These are phyloP conservation scores for Macrotrachela quadricornifera DNA, from an alignment of 1,140 invertebrate species.

Conservation along the genomic window DNA sequence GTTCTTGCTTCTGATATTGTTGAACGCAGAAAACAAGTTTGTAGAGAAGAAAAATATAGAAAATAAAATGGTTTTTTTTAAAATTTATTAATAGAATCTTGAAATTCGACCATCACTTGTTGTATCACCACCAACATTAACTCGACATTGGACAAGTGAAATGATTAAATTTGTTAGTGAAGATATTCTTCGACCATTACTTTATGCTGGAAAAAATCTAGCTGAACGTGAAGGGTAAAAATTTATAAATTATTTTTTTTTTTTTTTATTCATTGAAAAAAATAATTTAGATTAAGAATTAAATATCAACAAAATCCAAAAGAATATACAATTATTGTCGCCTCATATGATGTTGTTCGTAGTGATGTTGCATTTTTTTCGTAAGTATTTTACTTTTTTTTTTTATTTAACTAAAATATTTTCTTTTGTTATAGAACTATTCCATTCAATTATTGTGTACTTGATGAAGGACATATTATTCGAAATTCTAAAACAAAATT, in stretches of 20 bases:
- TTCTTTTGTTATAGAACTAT: conserved; percentile 17
- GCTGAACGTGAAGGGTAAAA: conserved; percentile 48
- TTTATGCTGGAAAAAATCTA: conserved; percentile 66
- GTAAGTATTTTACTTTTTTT: conserved; percentile 44
- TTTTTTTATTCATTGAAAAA: conserved; percentile 1
- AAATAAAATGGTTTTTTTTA: neutral
- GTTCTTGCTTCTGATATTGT: conserved; percentile 69
- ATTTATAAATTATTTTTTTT: neutral
- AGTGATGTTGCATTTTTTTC: conserved; percentile 68
- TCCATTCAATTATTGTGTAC: conserved; percentile 61
- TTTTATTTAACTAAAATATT: conserved; percentile 13
- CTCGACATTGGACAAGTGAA: conserved; percentile 94
- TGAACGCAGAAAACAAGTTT: neutral
- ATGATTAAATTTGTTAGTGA: conserved; percentile 61
- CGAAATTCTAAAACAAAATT: conserved; percentile 86
- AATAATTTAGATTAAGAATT: neutral
- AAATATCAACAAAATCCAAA: neutral
- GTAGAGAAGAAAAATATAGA: neutral
- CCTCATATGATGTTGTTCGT: conserved; percentile 86
- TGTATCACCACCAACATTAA: conserved; percentile 89
- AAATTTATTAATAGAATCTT: conserved; percentile 16
- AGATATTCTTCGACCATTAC: conserved; percentile 55
- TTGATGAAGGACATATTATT: conserved; percentile 94
- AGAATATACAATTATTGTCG: conserved; percentile 52
- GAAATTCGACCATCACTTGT: conserved; percentile 55